phyloP scores from a whole-genome alignment of 1,140 invertebrate genomes.

The Apolygus lucorum region DNA sequence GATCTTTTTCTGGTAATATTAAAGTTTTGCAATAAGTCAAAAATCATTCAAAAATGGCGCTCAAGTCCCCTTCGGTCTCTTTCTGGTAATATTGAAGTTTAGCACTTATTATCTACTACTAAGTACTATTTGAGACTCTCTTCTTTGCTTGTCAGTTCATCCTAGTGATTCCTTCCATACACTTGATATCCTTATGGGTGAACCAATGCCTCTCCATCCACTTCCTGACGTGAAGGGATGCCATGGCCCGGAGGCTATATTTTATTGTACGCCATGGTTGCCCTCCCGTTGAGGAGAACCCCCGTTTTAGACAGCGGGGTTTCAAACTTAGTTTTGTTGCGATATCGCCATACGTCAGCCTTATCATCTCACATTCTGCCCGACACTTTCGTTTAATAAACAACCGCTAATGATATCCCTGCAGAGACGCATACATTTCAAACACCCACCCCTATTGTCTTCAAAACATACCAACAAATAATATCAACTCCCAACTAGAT shows the following conservation, averaged over 20 bases:
- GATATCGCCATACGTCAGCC: constrained; percentile 16
- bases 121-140: no score
- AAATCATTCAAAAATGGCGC: no score
- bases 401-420: constrained; percentile 11
- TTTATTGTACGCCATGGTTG: neutral
- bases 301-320: constrained; percentile 2
- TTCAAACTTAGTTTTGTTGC: constrained; percentile 15
- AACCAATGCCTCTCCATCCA: no score
- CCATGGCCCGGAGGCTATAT: neutral
- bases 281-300: neutral
- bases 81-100: no score
- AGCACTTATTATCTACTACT: no score
- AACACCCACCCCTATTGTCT: neutral
- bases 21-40: no score
- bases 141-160: no score
- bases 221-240: neutral
- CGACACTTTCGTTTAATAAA: constrained; percentile 9
- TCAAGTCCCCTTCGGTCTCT: no score
- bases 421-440: constrained; percentile 4
- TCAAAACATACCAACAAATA: constrained; percentile 7
- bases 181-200: no score
- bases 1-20: no score
- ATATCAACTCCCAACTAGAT: neutral
- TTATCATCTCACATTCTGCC: neutral
- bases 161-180: no score